phyloP scores from a whole-genome alignment of 2,797 vertebrate species.

The Aulostomus chinensis region DNA sequence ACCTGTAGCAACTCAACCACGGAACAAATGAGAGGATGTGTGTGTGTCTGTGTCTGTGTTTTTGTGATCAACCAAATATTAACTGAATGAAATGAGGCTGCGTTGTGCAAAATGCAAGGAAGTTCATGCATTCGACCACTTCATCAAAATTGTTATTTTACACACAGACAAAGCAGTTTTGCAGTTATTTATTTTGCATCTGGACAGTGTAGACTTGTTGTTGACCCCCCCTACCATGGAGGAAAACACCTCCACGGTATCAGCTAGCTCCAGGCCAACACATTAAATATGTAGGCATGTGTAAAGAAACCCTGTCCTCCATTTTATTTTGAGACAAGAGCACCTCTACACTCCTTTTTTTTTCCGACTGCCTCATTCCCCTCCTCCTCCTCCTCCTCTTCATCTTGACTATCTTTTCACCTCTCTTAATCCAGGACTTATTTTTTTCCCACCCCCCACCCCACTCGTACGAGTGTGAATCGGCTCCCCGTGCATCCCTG shows the following conservation, averaged over 20 bases:
- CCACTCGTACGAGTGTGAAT: no score
- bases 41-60: neutral
- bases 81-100: neutral
- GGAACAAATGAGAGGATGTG: slow-evolving; percentile 23
- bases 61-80: slow-evolving; percentile 1
- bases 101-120: neutral
- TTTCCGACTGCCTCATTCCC: slow-evolving; percentile 13
- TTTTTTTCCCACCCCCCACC: no score
- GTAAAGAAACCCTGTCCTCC: slow-evolving; percentile 57
- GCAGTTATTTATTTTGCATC: neutral
- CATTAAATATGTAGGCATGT: slow-evolving; percentile 75
- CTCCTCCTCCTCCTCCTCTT: neutral
- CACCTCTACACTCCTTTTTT: slow-evolving; percentile 27
- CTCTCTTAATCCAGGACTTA: slow-evolving; percentile 32
- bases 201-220: neutral
- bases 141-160: no score
- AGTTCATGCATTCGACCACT: neutral
- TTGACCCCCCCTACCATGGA: slow-evolving; percentile 3
- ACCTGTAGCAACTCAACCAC: slow-evolving; percentile 42
- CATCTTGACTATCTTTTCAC: slow-evolving; percentile 39
- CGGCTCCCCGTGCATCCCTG: no score
- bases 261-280: slow-evolving; percentile 46
- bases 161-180: no score
- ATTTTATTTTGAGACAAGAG: slow-evolving; percentile 45
- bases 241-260: slow-evolving; percentile 24